Evolutionary conservation across 2,888 invertebrate genomes (phyloP).

Genomic region (Quadriops clusia): DNA sequence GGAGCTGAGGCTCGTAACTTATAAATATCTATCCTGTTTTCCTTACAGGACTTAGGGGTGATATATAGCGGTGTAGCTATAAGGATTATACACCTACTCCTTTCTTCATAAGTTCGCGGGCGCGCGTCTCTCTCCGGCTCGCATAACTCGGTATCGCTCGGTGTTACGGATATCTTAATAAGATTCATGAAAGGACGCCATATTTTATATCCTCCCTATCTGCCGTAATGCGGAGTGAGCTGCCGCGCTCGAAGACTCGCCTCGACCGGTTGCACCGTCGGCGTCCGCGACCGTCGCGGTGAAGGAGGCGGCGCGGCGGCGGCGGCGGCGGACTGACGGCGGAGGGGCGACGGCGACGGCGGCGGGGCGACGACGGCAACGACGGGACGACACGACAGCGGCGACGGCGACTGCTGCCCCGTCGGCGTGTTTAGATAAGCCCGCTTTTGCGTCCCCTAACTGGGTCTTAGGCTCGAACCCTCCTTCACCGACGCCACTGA

Average conservation of each 20-base stretch:
- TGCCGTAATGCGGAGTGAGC: conserved; percentile 34
- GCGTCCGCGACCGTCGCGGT: no score
- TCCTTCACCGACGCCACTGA: no score
- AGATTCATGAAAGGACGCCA: conserved; percentile 74
- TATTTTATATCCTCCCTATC: conserved; percentile 61
- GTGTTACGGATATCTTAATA: conserved; percentile 62
- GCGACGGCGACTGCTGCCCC: conserved; percentile 23
- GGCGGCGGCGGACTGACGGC: conserved; percentile 1
- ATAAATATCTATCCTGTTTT: conserved; percentile 41
- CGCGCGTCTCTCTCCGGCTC: conserved; percentile 25
- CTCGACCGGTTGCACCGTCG: no score
- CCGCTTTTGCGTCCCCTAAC: conserved; percentile 12
- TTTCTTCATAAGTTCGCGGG: conserved; percentile 41
- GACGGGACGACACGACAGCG: conserved; percentile 9
- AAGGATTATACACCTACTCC: conserved; percentile 43
- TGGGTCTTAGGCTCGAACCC: no score
- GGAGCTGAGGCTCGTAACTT: conserved; percentile 32
- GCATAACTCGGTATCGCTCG: conserved; percentile 41
- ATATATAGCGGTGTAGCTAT: conserved; percentile 40
- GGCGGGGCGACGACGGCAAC: neutral
- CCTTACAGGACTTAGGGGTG: conserved; percentile 39
- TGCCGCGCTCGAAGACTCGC: no score
- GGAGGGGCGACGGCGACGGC: conserved; percentile 6
- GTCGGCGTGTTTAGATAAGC: conserved; percentile 29
- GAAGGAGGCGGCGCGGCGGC: no score